phyloP scores from a whole-genome alignment of 2,113 vertebrate species.

The Oryzias woworae region DNA sequence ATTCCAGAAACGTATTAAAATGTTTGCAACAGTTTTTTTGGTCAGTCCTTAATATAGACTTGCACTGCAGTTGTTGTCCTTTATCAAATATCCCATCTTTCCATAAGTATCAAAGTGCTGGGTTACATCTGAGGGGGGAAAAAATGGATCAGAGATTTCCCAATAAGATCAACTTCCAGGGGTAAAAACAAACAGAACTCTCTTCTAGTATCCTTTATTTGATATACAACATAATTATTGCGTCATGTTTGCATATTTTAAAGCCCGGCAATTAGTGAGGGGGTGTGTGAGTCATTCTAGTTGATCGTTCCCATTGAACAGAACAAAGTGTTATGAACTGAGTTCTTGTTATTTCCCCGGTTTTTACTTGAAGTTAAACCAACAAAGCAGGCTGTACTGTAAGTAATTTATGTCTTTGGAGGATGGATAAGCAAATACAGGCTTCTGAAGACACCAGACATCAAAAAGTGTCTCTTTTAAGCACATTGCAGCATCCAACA shows the following conservation, averaged over 20 bases:
- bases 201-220: neutral
- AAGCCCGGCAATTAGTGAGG: slow-evolving; percentile 22
- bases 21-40: too few relatives aligned
- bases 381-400: too few relatives aligned
- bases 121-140: too few relatives aligned
- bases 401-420: neutral
- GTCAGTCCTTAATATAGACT: too few relatives aligned
- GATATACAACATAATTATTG: neutral
- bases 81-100: too few relatives aligned
- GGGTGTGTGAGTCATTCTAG: slow-evolving; percentile 8
- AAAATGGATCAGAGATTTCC: too few relatives aligned
- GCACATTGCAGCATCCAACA: slow-evolving; percentile 12
- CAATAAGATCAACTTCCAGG: neutral
- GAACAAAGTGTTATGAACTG: neutral
- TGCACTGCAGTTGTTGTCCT: too few relatives aligned
- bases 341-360: slow-evolving; percentile 2
- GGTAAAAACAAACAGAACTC: neutral
- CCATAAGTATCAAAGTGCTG: too few relatives aligned
- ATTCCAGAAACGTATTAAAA: too few relatives aligned
- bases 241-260: slow-evolving; percentile 7
- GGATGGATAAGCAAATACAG: neutral
- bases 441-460: slow-evolving; percentile 13
- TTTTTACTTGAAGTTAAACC: slow-evolving; percentile 4
- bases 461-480: slow-evolving; percentile 13
- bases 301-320: slow-evolving; percentile 10